A percentile compares a stretch with the other conserved stretches of the same genome.
These are phyloP conservation scores for Saguinus imperator DNA, from an alignment of 2,113 vertebrate species.

Conservation along the genomic window DNA sequence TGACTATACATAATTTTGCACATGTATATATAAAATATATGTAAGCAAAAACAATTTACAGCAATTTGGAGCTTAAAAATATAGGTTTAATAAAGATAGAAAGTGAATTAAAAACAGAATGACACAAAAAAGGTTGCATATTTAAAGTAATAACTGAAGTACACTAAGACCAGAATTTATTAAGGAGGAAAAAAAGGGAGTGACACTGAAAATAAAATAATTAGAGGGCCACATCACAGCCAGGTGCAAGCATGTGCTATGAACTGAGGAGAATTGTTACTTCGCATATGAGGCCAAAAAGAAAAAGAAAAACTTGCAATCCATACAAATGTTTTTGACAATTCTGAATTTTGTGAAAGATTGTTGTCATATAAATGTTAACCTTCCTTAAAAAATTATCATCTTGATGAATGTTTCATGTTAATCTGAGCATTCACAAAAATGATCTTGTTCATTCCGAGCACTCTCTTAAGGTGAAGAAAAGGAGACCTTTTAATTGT, in stretches of 20 bases:
- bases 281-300: not conserved
- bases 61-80: not conserved
- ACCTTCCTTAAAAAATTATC: not conserved
- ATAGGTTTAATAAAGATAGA: not conserved
- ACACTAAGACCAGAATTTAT: not conserved
- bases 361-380: not conserved
- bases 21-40: not conserved
- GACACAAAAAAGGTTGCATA: not conserved
- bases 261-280: not conserved
- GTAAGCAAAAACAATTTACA: not conserved
- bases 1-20: not conserved
- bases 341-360: not conserved
- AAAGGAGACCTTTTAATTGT: not conserved
- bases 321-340: not conserved
- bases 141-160: not conserved
- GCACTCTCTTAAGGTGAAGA: constrained; percentile 33
- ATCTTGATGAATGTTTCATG: not conserved
- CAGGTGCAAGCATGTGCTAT: fast-evolving
- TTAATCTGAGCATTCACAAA: constrained; percentile 30
- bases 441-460: not conserved
- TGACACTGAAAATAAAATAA: not conserved
- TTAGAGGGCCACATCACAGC: fast-evolving
- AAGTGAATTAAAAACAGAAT: not conserved
- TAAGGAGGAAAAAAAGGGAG: not conserved
- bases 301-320: not conserved